Base-by-base conservation (phyloP, 2,113 vertebrate genomes). In the Podilymbus podiceps region DNA sequence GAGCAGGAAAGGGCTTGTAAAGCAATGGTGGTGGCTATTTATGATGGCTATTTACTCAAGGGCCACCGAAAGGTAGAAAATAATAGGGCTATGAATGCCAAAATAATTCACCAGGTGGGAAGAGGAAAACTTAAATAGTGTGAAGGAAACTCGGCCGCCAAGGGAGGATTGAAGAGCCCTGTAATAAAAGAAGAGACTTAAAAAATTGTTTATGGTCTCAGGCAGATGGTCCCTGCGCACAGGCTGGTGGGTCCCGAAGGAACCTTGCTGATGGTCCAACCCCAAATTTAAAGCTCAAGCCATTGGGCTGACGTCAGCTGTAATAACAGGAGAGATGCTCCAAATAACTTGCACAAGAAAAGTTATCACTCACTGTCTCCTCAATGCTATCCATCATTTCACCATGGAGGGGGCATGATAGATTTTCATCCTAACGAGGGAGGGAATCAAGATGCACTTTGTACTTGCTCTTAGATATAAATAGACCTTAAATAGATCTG, bases 351-450 rank as follows among this genome's bases (percentile, higher is more conserved):
- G 7, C 27, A 30, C 27, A 53, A 40, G 46, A 24, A 17, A 64
- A 76, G 23, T 62, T 66, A 5, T 12, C 27, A 6, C 40, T 38
- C 58, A 20, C 13, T 35, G 47, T 47, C 35, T 89, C n/a, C 40
- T 89, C 2, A 0, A 4, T 3, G 2, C 15, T 16, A 9, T 47
- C 35, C 40, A 11, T 64, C 40, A 28, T n/a, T 80, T 80, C 58
- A n/a, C 35, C 21, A 1, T 2, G 4, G 75, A 68, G 30, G 24
- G 28, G 8, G 4, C 0, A 0, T 8, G 67, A 49, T 28, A 15
- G 38, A 68, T 60, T 86, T 68, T 42, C 52, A 67, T 68, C 28
- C 67, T 86, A 60, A 60, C 62, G 23, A 63, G 13, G 18, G 19
- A 85, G 5, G 7, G 17, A 31, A 28, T 38, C 44, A 44, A 68